phyloP scores from a whole-genome alignment of 2,888 invertebrate species.

The Hirtodrosophila alboralis region DNA sequence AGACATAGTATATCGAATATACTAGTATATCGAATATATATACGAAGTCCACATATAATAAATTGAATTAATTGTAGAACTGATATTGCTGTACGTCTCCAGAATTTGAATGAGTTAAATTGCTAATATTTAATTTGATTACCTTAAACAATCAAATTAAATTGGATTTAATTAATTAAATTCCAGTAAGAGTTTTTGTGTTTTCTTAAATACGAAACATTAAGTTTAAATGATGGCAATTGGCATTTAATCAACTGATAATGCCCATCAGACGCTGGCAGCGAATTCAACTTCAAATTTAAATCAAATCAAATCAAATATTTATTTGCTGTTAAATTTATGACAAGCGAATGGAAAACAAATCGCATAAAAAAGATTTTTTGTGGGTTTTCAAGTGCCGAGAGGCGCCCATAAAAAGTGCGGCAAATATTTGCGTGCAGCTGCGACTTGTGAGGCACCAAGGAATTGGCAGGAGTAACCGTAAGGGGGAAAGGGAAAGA shows the following conservation, averaged over 20 bases:
- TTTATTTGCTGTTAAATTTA: slow-evolving; percentile 74
- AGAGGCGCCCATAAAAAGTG: slow-evolving; percentile 53
- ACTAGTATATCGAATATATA: too few species aligned
- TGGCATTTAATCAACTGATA: slow-evolving; percentile 35
- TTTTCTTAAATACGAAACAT: slow-evolving; percentile 8
- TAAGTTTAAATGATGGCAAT: slow-evolving; percentile 11
- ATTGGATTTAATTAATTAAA: too few species aligned
- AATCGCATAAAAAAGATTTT: slow-evolving; percentile 54
- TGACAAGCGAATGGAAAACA: slow-evolving; percentile 58
- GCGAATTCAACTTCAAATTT: slow-evolving; percentile 18
- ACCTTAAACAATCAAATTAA: too few species aligned
- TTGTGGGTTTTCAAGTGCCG: slow-evolving; percentile 1
- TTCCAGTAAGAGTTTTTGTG: background rate
- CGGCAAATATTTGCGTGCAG: slow-evolving; percentile 71
- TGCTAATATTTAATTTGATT: too few species aligned
- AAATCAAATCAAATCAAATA: slow-evolving; percentile 69
- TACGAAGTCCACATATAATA: too few species aligned
- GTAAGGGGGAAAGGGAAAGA: background rate
- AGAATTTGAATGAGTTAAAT: too few species aligned
- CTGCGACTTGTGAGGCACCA: slow-evolving; percentile 35
- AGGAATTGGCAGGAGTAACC: background rate
- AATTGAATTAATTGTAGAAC: too few species aligned
- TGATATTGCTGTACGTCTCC: too few species aligned
- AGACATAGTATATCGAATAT: too few species aligned
- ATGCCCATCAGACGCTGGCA: background rate